Conservation (phyloP, 2,113 vertebrate species). For the Gasterosteus nipponicus region DNA sequence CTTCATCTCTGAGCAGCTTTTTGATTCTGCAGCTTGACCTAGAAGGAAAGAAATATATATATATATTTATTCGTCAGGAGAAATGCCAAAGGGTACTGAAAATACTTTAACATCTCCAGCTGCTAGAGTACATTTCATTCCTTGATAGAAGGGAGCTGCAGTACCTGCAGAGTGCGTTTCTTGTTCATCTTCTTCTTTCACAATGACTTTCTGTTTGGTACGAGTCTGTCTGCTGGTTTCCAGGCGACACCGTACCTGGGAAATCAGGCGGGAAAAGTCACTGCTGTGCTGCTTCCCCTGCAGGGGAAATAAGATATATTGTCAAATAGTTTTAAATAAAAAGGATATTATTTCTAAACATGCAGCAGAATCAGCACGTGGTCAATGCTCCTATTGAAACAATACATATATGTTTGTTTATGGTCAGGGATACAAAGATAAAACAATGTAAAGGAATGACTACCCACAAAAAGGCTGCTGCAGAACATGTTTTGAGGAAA, state of each 20-base stretch:
- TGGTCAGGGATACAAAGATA: neutral
- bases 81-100: neutral
- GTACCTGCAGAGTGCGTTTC: conserved; percentile 60
- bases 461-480: neutral
- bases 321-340: neutral
- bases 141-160: neutral
- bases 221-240: conserved; percentile 67
- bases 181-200: conserved; percentile 26
- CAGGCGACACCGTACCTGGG: conserved; percentile 85
- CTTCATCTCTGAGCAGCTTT: conserved; percentile 13
- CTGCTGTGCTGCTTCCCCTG: conserved; percentile 90
- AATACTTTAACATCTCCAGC: neutral
- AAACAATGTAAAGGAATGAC: neutral
- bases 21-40: conserved; percentile 35
- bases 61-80: too few species aligned
- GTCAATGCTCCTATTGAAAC: neutral
- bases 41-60: neutral
- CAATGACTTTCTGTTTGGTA: conserved; percentile 58
- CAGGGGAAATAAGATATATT: conserved; percentile 39
- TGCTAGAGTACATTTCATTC: neutral
- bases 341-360: neutral
- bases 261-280: conserved; percentile 88
- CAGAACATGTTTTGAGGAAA: neutral
- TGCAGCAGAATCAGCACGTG: neutral
- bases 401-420: neutral